Base-by-base conservation (phyloP, 2,797 vertebrate genomes). In the Clarias laeviceps region DNA sequence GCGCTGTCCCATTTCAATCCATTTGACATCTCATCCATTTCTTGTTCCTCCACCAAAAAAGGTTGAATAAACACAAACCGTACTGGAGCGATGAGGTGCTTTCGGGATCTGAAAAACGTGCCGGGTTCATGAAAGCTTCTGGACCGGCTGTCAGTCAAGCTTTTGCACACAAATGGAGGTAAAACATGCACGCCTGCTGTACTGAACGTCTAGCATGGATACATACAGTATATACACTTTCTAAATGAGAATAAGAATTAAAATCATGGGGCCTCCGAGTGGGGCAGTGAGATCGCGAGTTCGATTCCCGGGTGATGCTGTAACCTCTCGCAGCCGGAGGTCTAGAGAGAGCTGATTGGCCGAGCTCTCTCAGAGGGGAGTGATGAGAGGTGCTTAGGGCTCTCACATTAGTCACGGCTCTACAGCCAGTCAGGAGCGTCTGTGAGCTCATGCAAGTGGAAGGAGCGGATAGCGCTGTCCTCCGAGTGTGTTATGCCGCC, bases 121-220 rank as follows among this genome's bases (percentile, higher is more conserved):
- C 40, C 74, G 45, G 45, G 45, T 62, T 79, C 65, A 27, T 24
- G 54, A 64, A 68, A 29, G n/a, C 82, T 61, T 37, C 37, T 14
- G 73, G 54, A 70, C 40, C 22, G 32, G 12, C 57, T 80, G 45
- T 86, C 82, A 65, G 24, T 80, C 73, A 73, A 83, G 74, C 79
- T 83, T 77, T 62, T 62, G 37, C 50, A 68, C 15, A 54, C 79
- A 40, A 54, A 4, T 15, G 59, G 32, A 54, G n/a, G 18, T 5
- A 57, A 77, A 54, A 54, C 45, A 29, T 27, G 57, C 54, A 20
- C 5, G 14, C 22, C 54, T 27, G 69, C 37, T 24, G 22, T 76
- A 32, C 50, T 32, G 27, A 57, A 57, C 57, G 54, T 57, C 73
- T 4, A 77, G 27, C 54, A 32, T 5, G 5, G 24, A 45, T 50